Evolutionary conservation across 1,140 invertebrate genomes (phyloP), one percentile per base, ranked within the genome.

Genomic region (Doryteuthis pealeii): DNA sequence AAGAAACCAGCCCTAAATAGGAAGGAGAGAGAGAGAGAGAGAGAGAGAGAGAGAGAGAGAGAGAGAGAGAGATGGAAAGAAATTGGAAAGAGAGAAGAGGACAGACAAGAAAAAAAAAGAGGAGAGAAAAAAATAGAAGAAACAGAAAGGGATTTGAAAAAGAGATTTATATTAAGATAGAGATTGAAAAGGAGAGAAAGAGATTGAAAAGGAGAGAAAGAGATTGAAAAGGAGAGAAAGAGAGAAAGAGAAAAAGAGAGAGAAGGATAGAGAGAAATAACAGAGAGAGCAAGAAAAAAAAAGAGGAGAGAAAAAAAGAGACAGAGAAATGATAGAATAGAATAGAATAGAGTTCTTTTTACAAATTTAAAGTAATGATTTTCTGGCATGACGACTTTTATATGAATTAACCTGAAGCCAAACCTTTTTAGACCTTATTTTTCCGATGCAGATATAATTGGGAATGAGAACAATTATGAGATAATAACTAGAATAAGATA

Each of bases 281-380:
- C 10, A 30, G 8, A 30, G 62, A 30, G 10, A 66, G 62, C 10
- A 8, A 66, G 22, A 30, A 76, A 71, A 76, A 80, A 14, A 66
- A 26, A 66, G 82, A 83, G 31, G 81, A 83, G 66, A 87, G 86
- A 75, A 80, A 84, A 40, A 77, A 83, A 30, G 83, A 79, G 35
- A 85, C 83, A 66, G 84, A 86, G 75, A 86, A 82, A 66, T 18
- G 45, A 71, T 82, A 72, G 68, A 80, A 79, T 74, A 84, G 71
- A 71, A 80, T 80, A 54, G 86, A 76, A 71, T 81, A 79, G 69
- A 78, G n/a, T n/a, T n/a, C n/a, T n/a, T n/a, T n/a, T n/a, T n/a
- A n/a, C n/a, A n/a, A n/a, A n/a, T n/a, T n/a, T n/a, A n/a, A n/a
- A n/a, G n/a, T n/a, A n/a, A n/a, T n/a, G n/a, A n/a, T n/a, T n/a